Percentiles rank a stretch among this genome's conserved stretches.
Conservation (phyloP, 2,797 vertebrate genomes). For the Diplodus sargus region DNA sequence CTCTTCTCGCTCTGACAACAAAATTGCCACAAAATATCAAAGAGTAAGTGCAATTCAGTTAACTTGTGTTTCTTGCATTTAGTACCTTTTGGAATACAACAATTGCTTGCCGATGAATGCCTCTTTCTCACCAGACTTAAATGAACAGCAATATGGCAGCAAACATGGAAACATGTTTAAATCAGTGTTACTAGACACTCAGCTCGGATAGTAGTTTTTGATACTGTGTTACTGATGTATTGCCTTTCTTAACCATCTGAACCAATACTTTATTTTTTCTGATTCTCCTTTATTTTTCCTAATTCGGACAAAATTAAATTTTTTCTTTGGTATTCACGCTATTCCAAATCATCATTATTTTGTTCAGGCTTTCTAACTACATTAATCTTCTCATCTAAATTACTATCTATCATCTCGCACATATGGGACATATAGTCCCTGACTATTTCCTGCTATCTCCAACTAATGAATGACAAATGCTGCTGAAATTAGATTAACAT, state of each 20-base stretch:
- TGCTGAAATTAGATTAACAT: constrained; percentile 1
- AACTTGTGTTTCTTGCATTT: background rate
- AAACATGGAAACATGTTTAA: background rate
- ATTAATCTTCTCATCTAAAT: background rate
- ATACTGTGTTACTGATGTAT: background rate
- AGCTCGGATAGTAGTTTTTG: background rate
- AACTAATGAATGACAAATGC: background rate
- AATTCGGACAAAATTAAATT: background rate
- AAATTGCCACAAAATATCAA: background rate
- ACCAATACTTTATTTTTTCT: too few relatives aligned
- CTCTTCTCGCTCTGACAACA: background rate
- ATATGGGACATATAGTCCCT: background rate
- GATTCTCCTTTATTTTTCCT: too few relatives aligned
- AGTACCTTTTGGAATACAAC: background rate
- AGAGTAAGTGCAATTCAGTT: background rate
- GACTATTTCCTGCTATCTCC: constrained; percentile 4
- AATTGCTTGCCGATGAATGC: background rate
- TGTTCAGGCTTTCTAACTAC: background rate
- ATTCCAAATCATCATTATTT: background rate
- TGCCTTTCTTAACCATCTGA: too few relatives aligned
- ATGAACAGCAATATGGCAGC: background rate
- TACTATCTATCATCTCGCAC: background rate
- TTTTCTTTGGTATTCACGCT: background rate
- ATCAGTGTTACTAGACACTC: background rate
- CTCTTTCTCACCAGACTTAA: too few relatives aligned